Evolutionary conservation across 2,888 invertebrate genomes (phyloP).

Genomic region (Orchesella flavescens): DNA sequence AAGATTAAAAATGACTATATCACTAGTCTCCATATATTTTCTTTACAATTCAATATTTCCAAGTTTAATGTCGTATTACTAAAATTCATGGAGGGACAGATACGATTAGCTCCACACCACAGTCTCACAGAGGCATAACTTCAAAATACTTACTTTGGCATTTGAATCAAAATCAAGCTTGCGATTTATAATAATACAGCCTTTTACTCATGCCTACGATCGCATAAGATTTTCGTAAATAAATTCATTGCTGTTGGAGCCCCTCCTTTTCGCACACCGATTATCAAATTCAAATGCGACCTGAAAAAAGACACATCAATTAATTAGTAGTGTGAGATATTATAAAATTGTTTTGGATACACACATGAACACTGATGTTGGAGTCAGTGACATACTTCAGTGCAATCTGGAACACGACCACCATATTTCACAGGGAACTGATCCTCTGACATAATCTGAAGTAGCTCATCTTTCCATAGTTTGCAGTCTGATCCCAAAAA

Average conservation of each 20-base stretch:
- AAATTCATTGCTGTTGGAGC: conserved; percentile 13
- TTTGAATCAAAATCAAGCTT: too few species aligned
- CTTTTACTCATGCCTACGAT: background rate
- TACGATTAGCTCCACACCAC: too few species aligned
- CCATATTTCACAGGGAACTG: conserved; percentile 45
- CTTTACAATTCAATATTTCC: too few species aligned
- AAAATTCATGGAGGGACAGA: too few species aligned
- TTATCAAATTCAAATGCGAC: conserved; percentile 21
- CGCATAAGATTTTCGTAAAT: conserved; percentile 29
- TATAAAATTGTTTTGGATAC: too few species aligned
- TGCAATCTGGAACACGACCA: conserved; percentile 9
- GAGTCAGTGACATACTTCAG: background rate
- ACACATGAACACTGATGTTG: background rate
- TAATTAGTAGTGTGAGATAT: too few species aligned
- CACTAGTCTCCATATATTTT: too few species aligned
- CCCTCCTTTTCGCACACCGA: background rate
- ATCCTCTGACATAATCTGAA: conserved; percentile 18
- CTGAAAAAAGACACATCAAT: background rate
- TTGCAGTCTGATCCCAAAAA: conserved; percentile 21
- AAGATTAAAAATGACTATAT: too few species aligned
- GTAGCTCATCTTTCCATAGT: conserved; percentile 28
- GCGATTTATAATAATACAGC: too few species aligned
- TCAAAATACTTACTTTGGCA: too few species aligned
- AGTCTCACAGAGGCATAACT: too few species aligned
- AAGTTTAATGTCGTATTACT: too few species aligned